Evolutionary conservation across 2,888 invertebrate genomes (phyloP).

Genomic region (Pandemis cinnamomeana): DNA sequence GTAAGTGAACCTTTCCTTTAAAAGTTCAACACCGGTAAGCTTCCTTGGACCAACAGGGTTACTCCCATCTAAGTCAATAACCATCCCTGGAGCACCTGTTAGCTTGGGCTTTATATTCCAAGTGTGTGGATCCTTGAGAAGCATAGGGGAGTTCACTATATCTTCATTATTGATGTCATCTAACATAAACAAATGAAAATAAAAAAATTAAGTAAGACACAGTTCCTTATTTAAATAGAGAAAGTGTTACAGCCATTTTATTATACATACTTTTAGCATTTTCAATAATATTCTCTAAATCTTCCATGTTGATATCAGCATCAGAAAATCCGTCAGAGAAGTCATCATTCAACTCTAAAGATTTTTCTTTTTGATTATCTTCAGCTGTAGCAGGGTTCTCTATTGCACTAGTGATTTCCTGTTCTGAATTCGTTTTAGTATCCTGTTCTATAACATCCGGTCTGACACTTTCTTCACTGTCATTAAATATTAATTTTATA

Average conservation of each 20-base stretch:
- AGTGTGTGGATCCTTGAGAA: conserved; percentile 49
- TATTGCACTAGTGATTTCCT: conserved; percentile 13
- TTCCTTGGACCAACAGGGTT: conserved; percentile 57
- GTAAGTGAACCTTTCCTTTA: conserved; percentile 89
- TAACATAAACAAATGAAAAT: conserved; percentile 45
- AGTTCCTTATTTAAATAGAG: neutral
- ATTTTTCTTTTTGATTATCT: conserved; percentile 21
- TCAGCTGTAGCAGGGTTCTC: conserved; percentile 11
- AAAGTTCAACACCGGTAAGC: conserved; percentile 85
- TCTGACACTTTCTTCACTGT: conserved; percentile 27
- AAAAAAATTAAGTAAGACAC: neutral
- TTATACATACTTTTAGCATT: conserved; percentile 61
- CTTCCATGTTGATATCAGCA: conserved; percentile 68
- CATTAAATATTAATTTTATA: neutral
- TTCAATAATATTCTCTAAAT: conserved; percentile 72
- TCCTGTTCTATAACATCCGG: conserved; percentile 17
- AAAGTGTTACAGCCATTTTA: neutral
- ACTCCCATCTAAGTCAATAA: conserved; percentile 69
- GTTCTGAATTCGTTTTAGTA: conserved; percentile 2
- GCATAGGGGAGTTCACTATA: conserved; percentile 52
- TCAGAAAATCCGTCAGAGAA: conserved; percentile 63
- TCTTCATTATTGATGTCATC: conserved; percentile 46
- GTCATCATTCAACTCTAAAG: conserved; percentile 36
- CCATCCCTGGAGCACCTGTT: conserved; percentile 80
- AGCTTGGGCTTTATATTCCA: conserved; percentile 72